Percentiles rank a stretch among this genome's conserved stretches.
Conservation (phyloP, 2,113 vertebrate species). For the Bufo gargarizans region DNA sequence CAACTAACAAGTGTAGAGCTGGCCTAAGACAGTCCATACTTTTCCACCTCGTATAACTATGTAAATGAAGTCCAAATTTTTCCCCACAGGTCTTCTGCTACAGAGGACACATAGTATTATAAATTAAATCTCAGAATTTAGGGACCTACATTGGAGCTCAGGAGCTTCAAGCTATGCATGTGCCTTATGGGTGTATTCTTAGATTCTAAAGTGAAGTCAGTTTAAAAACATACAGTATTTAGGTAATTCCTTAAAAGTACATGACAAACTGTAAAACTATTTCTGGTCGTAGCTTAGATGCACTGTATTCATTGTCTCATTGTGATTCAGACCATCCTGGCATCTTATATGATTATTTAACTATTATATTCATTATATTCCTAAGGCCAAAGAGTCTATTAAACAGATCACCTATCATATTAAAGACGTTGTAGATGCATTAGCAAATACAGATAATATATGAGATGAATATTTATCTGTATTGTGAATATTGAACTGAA, state of each 20-base stretch:
- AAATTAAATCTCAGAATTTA: neutral
- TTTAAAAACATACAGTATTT: neutral
- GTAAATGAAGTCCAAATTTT: neutral
- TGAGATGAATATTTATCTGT: conserved; percentile 20
- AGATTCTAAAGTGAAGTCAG: neutral
- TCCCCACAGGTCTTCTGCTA: neutral
- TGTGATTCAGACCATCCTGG: neutral
- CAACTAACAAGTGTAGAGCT: no score
- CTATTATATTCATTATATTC: conserved; percentile 7
- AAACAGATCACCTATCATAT: neutral
- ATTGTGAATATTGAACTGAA: conserved; percentile 33
- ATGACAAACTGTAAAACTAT: neutral
- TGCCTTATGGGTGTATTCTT: no score
- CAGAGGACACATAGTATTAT: neutral
- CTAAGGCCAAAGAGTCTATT: neutral
- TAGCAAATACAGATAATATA: conserved; percentile 31
- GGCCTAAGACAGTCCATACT: neutral
- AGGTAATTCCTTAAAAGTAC: neutral
- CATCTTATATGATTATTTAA: neutral
- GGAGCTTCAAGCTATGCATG: neutral
- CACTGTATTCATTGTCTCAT: neutral
- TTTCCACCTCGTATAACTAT: neutral
- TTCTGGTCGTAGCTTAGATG: neutral
- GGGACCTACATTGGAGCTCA: neutral
- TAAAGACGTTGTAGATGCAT: neutral